Conservation (phyloP, 2,797 vertebrate genomes). For the Chrysocyon brachyurus region DNA sequence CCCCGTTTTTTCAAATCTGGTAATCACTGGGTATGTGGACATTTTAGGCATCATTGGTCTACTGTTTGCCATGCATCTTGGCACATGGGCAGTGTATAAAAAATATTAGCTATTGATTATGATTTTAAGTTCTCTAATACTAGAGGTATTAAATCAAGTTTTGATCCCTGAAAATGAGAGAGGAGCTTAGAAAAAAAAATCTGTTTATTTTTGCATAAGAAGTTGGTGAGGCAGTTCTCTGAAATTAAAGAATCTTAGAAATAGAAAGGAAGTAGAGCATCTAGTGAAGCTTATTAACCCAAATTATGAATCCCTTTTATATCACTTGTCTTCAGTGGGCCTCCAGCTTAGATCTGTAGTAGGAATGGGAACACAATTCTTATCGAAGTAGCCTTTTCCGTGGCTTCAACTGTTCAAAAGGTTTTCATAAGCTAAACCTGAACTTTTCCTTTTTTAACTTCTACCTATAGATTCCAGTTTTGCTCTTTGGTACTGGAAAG, state of each 20-base stretch:
- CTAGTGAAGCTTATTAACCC: not conserved
- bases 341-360: not conserved
- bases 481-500: not conserved
- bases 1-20: not conserved
- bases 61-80: not conserved
- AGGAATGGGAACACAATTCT: not conserved
- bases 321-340: not conserved
- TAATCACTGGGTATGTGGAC: not conserved
- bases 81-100: not conserved
- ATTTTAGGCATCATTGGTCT: not conserved
- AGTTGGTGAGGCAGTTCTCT: not conserved
- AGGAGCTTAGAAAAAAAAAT: not conserved
- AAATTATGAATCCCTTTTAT: not conserved
- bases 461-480: not conserved
- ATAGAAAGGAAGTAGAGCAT: not conserved
- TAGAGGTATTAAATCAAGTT: not conserved
- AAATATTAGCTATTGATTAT: not conserved
- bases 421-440: not conserved
- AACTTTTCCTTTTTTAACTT: not conserved
- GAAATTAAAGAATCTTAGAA: not conserved
- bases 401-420: not conserved
- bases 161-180: not conserved
- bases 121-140: slow-evolving; percentile 25
- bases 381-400: not conserved
- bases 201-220: not conserved